Conservation (phyloP, 2,797 vertebrate genomes). For the Cossypha caffra region DNA sequence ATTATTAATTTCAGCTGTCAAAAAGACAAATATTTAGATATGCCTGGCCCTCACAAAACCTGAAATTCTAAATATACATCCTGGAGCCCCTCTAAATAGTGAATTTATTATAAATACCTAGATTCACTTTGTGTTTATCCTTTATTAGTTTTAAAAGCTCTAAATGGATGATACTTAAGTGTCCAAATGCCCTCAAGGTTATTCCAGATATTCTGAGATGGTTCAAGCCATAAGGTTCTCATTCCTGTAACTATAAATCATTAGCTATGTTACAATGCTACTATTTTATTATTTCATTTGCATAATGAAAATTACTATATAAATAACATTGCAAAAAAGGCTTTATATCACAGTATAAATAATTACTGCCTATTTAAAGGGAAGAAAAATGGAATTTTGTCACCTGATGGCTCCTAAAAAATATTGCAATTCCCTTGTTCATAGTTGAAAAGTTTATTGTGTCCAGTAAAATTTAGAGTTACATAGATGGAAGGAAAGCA, state of each 20-base stretch:
- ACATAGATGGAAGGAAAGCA: conserved; percentile 10
- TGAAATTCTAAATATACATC: neutral
- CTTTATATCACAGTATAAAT: conserved; percentile 63
- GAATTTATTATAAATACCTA: neutral
- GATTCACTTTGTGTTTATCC: neutral
- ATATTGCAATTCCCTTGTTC: conserved; percentile 26
- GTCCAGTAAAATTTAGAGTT: conserved; percentile 12
- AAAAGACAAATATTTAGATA: conserved; percentile 82
- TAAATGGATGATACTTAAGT: conserved; percentile 11
- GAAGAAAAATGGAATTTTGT: conserved; percentile 37
- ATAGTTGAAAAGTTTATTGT: conserved; percentile 13
- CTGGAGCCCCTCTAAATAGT: neutral
- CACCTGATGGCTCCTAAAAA: conserved; percentile 40
- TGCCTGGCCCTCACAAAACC: conserved; percentile 68
- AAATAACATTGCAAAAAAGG: conserved; percentile 65
- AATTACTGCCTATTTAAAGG: conserved; percentile 52
- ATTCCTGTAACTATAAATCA: conserved; percentile 60
- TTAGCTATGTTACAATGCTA: neutral
- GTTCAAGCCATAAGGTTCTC: conserved; percentile 46
- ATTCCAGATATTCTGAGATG: conserved; percentile 40
- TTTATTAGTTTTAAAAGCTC: conserved; percentile 21
- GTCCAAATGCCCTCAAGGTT: conserved; percentile 21
- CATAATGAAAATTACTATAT: conserved; percentile 66
- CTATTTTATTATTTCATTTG: conserved; percentile 68
- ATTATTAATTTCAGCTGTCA: conserved; percentile 82